Evolutionary conservation across 2,113 vertebrate genomes (phyloP).

Genomic region (Oncorhynchus clarkii): DNA sequence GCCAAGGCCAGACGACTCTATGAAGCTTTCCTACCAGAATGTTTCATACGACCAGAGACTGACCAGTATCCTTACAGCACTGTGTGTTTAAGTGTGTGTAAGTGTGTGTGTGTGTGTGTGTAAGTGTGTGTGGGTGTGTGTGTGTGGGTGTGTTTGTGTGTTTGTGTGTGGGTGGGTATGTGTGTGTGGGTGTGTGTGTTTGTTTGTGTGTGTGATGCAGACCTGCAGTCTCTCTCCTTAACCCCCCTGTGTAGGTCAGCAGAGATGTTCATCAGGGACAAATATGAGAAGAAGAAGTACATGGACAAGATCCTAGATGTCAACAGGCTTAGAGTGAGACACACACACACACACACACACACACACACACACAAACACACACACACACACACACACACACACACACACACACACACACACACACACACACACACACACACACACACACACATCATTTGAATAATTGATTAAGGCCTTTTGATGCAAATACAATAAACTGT

Average conservation of each 20-base stretch:
- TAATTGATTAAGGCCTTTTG: too few relatives aligned
- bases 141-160: not conserved
- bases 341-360: not conserved
- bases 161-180: too few relatives aligned
- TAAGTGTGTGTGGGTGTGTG: not conserved
- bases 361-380: not conserved
- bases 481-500: not conserved
- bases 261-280: conserved; percentile 88
- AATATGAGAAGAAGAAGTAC: conserved; percentile 98
- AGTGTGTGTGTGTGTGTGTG: not conserved
- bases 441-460: not conserved
- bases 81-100: conserved; percentile 8
- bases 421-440: not conserved
- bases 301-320: conserved; percentile 90
- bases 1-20: conserved; percentile 93
- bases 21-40: conserved; percentile 93
- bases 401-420: not conserved
- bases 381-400: not conserved
- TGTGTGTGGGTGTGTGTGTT: too few relatives aligned
- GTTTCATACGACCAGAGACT: conserved; percentile 90
- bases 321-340: not conserved
- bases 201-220: too few relatives aligned
- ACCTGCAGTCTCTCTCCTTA: not conserved
- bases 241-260: not conserved
- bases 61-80: conserved; percentile 84